Conservation (phyloP, 2,113 vertebrate species). For the Agelaius tricolor region DNA sequence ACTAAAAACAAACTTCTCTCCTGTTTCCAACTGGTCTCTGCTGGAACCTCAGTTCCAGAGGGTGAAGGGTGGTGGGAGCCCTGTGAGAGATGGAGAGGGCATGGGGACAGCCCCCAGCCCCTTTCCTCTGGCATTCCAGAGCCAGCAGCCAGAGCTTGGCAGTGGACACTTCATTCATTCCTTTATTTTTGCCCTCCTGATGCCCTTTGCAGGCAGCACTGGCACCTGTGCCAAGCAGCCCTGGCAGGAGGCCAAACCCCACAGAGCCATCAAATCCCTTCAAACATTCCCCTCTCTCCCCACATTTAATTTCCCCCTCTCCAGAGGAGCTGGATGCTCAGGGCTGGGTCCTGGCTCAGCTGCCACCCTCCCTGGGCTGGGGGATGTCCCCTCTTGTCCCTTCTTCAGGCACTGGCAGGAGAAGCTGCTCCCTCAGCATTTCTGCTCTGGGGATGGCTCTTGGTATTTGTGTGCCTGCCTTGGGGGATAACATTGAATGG, state of each 20-base stretch:
- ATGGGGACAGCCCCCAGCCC: neutral
- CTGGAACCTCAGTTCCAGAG: neutral
- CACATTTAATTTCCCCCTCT: neutral
- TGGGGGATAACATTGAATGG: neutral
- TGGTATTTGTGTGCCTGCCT: neutral
- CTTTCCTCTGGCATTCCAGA: neutral
- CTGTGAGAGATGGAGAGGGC: rapidly evolving
- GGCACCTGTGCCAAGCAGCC: neutral
- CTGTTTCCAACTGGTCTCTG: neutral
- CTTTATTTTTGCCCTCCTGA: neutral
- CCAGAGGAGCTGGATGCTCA: neutral
- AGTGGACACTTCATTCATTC: neutral
- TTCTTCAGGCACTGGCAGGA: neutral
- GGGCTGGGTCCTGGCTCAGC: neutral
- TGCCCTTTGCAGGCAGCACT: neutral
- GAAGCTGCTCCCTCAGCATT: neutral
- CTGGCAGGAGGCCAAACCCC: neutral
- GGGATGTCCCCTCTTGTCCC: neutral
- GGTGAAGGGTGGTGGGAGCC: neutral
- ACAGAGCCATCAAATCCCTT: neutral
- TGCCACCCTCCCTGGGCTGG: rapidly evolving
- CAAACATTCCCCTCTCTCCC: neutral
- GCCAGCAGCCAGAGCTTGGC: neutral
- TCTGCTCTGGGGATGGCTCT: neutral
- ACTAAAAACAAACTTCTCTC: neutral